These are phyloP conservation scores for Mirza zaza DNA, from an alignment of 2,113 vertebrate genomes.

Conservation along the genomic window DNA sequence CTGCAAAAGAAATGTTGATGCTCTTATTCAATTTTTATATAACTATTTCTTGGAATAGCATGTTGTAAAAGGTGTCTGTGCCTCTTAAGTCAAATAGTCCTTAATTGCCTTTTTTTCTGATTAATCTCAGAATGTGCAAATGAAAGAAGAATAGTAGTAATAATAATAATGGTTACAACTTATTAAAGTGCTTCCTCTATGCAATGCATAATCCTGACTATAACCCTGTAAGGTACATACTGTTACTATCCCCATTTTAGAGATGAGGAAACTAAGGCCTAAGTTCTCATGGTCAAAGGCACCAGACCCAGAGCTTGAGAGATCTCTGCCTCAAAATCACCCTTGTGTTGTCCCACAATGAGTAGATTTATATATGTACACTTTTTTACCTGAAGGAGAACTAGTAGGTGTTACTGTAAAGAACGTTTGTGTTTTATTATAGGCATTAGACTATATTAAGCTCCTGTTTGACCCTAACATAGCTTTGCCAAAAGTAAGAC, in stretches of 20 bases:
- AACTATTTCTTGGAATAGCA: neutral
- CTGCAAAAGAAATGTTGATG: neutral
- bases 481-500: neutral
- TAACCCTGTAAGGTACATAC: accelerated
- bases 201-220: neutral
- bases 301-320: neutral
- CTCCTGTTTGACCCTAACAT: neutral
- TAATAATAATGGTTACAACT: neutral
- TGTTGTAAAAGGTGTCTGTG: neutral
- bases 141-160: neutral
- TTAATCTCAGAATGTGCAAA: neutral
- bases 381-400: neutral
- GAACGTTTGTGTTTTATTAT: neutral
- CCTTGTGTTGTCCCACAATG: neutral
- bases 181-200: neutral
- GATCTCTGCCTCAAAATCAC: neutral
- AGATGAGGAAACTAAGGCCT: neutral
- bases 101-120: neutral
- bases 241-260: neutral
- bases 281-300: neutral
- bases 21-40: neutral
- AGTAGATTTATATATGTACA: neutral
- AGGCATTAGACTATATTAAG: neutral
- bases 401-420: neutral
- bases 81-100: neutral